Conservation (phyloP, 1,140 invertebrate genomes). For the Hestina assimilis region DNA sequence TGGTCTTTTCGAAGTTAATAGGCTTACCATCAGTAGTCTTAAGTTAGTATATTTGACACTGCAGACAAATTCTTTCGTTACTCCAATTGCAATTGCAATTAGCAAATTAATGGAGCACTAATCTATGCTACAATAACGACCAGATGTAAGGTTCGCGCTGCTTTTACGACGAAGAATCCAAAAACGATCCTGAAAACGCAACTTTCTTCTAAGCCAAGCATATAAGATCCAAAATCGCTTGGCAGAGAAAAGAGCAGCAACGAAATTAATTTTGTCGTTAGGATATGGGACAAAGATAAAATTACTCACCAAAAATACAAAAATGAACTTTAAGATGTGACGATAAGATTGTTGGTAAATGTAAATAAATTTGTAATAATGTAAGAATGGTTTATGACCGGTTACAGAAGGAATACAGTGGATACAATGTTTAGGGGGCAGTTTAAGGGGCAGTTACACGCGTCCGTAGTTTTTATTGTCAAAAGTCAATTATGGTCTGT, state of each 20-base stretch:
- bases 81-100: conserved; percentile 15
- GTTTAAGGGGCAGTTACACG: conserved; percentile 24
- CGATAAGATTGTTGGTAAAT: neutral
- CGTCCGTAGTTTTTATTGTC: conserved; percentile 24
- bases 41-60: neutral
- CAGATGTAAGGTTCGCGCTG: conserved; percentile 4
- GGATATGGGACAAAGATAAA: neutral
- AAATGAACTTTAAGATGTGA: neutral
- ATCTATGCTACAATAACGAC: conserved; percentile 15
- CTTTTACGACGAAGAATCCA: neutral
- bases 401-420: conserved; percentile 16
- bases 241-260: neutral
- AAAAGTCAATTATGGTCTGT: conserved; percentile 24
- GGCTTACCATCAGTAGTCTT: no score
- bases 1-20: no score
- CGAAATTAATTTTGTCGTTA: conserved; percentile 10
- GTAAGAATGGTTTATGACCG: conserved; percentile 21
- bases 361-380: conserved; percentile 4
- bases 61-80: conserved; percentile 4
- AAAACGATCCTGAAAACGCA: neutral
- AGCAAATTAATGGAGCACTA: conserved; percentile 21
- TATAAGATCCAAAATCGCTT: neutral
- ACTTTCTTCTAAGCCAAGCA: neutral
- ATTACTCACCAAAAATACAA: neutral
- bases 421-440: conserved; percentile 26